These are phyloP conservation scores for Gibbula magus DNA, from an alignment of 2,888 invertebrate species.

Conservation along the genomic window DNA sequence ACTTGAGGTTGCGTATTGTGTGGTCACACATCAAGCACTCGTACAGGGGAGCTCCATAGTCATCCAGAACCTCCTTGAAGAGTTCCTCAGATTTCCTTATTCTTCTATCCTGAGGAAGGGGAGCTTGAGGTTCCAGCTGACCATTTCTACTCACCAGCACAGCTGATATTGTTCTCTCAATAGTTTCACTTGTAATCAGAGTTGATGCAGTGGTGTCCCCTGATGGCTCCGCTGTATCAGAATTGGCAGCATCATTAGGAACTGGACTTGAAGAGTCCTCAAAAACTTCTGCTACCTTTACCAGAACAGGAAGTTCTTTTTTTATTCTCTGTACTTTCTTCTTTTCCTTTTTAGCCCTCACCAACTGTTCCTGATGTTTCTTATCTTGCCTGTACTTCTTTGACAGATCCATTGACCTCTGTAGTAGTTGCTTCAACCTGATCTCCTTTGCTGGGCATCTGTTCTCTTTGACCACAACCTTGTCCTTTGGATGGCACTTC, in stretches of 20 bases:
- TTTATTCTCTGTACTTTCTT: not conserved
- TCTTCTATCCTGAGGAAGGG: not conserved
- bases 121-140: not conserved
- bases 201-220: not conserved
- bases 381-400: not conserved
- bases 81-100: not conserved
- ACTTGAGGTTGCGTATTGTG: constrained; percentile 13
- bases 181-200: not conserved
- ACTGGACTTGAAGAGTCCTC: not conserved
- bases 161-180: not conserved
- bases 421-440: not conserved
- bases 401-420: not conserved
- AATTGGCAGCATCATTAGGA: not conserved
- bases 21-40: constrained; percentile 6
- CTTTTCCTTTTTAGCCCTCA: not conserved
- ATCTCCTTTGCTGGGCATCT: not conserved
- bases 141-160: not conserved
- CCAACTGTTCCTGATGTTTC: not conserved
- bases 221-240: not conserved
- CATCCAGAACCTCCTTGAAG: not conserved
- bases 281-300: not conserved
- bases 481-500: not conserved
- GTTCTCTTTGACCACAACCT: not conserved
- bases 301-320: not conserved
- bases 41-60: not conserved